phyloP scores from a whole-genome alignment of 2,888 invertebrate species.

The Tetanocera ferruginea region DNA sequence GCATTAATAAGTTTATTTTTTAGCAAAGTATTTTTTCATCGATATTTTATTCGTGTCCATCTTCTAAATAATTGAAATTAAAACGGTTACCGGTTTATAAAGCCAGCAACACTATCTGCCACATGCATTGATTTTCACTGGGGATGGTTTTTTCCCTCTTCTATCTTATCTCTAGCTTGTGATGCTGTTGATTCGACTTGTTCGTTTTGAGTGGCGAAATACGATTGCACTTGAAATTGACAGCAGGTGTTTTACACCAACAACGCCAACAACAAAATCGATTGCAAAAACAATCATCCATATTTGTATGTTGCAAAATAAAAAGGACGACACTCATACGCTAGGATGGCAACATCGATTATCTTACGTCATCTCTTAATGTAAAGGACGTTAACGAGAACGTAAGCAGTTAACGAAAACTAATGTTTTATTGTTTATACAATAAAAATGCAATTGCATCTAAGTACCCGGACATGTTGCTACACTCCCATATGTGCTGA shows the following conservation, averaged over 20 bases:
- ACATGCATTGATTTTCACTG: not conserved
- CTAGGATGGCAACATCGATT: constrained; percentile 4
- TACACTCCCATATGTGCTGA: constrained; percentile 5
- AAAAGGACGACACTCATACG: not conserved
- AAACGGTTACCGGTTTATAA: not conserved
- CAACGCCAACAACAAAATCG: constrained; percentile 43
- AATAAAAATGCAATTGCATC: constrained; percentile 65
- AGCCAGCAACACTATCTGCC: not conserved
- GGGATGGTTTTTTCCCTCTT: not conserved
- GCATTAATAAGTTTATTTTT: not conserved
- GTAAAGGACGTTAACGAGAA: not conserved
- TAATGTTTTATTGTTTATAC: constrained; percentile 53
- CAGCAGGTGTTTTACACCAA: constrained; percentile 68
- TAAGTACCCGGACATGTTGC: constrained; percentile 51
- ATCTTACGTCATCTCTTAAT: constrained; percentile 15
- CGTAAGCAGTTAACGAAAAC: constrained; percentile 11
- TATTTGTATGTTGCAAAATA: constrained; percentile 28
- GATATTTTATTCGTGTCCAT: not conserved
- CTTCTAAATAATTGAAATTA: not conserved
- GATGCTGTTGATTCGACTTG: constrained; percentile 23
- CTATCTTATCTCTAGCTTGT: not conserved
- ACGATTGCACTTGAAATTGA: constrained; percentile 67
- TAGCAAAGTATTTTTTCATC: not conserved
- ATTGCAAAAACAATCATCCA: constrained; percentile 42
- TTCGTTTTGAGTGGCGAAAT: constrained; percentile 46